These are phyloP conservation scores for Teleogryllus oceanicus DNA, from an alignment of 2,888 invertebrate genomes.

Conservation along the genomic window DNA sequence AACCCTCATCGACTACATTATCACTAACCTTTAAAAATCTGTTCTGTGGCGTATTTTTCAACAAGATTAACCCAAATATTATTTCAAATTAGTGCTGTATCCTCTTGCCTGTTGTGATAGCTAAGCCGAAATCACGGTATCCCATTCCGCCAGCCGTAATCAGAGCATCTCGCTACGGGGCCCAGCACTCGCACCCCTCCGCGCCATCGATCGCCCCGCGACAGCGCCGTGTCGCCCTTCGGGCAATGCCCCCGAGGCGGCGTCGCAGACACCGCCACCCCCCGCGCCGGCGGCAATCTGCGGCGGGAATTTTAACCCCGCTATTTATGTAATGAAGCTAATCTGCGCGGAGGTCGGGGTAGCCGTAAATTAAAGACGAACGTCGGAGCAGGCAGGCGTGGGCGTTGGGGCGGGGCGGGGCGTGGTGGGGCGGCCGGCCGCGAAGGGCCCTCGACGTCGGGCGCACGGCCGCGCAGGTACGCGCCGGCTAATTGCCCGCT, in stretches of 20 bases:
- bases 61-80: too few relatives aligned
- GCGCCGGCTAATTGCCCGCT: not conserved
- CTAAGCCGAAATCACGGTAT: too few relatives aligned
- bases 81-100: too few relatives aligned
- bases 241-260: not conserved
- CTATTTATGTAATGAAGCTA: slow-evolving; percentile 11
- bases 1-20: too few relatives aligned
- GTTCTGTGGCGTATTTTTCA: too few relatives aligned
- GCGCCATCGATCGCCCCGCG: not conserved
- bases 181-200: not conserved
- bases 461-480: not conserved
- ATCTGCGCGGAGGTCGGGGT: not conserved
- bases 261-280: not conserved
- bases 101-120: too few relatives aligned
- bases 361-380: not conserved
- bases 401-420: not conserved
- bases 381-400: not conserved
- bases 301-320: not conserved
- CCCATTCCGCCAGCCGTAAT: too few relatives aligned
- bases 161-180: too few relatives aligned
- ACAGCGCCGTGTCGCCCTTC: not conserved
- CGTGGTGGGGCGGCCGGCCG: not conserved
- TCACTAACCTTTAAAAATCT: too few relatives aligned
- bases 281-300: not conserved
- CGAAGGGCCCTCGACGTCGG: not conserved